Evolutionary conservation across 2,888 invertebrate species (phyloP).

Genomic region (Torymus tubicola): DNA sequence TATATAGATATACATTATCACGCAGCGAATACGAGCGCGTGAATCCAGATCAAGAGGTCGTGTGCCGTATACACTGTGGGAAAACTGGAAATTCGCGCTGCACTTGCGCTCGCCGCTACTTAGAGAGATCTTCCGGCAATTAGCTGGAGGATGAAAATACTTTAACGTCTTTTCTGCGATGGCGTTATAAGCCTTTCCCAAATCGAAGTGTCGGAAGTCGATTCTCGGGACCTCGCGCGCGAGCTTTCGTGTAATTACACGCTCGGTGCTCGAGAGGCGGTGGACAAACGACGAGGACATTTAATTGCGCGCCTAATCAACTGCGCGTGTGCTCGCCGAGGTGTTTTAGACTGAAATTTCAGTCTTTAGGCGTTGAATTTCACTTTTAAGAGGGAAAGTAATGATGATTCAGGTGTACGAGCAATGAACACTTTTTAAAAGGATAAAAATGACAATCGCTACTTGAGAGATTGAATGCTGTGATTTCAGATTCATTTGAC

Average conservation of each 20-base stretch:
- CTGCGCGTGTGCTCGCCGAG: background rate
- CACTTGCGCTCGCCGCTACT: slow-evolving; percentile 11
- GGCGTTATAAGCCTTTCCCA: too few relatives aligned
- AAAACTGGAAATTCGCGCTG: slow-evolving; percentile 26
- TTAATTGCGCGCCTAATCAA: background rate
- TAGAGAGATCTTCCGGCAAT: background rate
- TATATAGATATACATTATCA: too few relatives aligned
- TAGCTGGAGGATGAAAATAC: too few relatives aligned
- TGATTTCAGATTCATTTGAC: too few relatives aligned
- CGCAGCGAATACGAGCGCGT: background rate
- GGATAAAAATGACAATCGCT: too few relatives aligned
- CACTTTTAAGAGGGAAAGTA: background rate
- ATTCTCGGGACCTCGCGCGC: background rate
- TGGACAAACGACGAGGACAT: background rate
- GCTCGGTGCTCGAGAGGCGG: too few relatives aligned
- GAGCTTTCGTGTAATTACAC: background rate
- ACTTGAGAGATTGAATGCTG: too few relatives aligned
- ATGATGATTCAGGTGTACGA: background rate
- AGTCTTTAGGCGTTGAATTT: background rate
- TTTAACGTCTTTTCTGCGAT: too few relatives aligned
- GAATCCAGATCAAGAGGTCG: slow-evolving; percentile 31
- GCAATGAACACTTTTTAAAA: too few relatives aligned
- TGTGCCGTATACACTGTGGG: slow-evolving; percentile 2
- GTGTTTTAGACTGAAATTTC: background rate
- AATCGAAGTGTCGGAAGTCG: slow-evolving; percentile 21